Conservation (phyloP, 1,140 invertebrate species). For the Lordiphosa stackelbergi region DNA sequence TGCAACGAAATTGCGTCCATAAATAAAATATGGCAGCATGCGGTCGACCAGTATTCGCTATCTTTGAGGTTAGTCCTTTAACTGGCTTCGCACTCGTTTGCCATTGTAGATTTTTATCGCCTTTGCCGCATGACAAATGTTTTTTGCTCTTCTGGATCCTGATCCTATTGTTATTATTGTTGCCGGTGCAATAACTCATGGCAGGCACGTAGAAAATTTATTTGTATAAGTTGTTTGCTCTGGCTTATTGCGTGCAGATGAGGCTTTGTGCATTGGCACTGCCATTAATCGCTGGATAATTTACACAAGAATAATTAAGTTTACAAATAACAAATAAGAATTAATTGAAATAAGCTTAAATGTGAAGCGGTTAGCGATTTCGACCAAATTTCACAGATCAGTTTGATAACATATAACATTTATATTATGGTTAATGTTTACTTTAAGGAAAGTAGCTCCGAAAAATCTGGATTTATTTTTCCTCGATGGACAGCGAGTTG, state of each 20-base stretch:
- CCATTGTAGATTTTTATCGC: constrained; percentile 48
- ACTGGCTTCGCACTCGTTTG: constrained; percentile 15
- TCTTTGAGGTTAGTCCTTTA: constrained; percentile 45
- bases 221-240: constrained; percentile 57
- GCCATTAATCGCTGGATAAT: constrained; percentile 52
- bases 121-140: constrained; percentile 65
- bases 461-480: too few relatives aligned
- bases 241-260: constrained; percentile 22
- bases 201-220: constrained; percentile 61
- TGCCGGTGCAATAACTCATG: constrained; percentile 59
- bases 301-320: constrained; percentile 50
- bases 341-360: constrained; percentile 9
- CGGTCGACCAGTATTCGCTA: constrained; percentile 13
- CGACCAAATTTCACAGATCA: too few relatives aligned
- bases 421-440: too few relatives aligned
- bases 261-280: constrained; percentile 15
- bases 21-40: constrained; percentile 60
- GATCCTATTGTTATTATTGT: constrained; percentile 33
- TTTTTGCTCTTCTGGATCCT: constrained; percentile 37
- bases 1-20: constrained; percentile 44
- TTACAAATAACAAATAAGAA: constrained; percentile 33
- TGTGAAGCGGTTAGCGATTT: too few relatives aligned
- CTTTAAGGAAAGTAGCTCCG: too few relatives aligned
- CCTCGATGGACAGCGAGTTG: too few relatives aligned
- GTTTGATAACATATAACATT: too few relatives aligned